These are phyloP conservation scores for Stigmatopora argus DNA, from an alignment of 2,113 vertebrate species.

Conservation along the genomic window DNA sequence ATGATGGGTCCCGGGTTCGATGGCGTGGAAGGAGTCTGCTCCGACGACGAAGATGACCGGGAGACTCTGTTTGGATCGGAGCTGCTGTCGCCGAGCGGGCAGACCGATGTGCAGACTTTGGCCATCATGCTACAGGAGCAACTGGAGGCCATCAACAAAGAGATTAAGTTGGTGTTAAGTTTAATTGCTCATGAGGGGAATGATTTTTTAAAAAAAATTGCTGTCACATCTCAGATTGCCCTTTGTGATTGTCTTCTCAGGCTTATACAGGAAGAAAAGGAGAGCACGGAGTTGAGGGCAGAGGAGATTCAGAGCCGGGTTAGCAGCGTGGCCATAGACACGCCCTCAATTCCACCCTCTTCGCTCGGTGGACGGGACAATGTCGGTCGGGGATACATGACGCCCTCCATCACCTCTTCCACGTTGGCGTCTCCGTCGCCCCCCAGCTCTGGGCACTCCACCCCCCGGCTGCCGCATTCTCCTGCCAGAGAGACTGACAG, in stretches of 20 bases:
- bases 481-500: conserved; percentile 81
- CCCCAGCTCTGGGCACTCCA: conserved; percentile 87
- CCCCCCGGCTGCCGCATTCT: conserved; percentile 82
- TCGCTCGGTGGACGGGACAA: conserved; percentile 69
- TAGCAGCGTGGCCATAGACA: conserved; percentile 80
- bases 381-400: conserved; percentile 76
- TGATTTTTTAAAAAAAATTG: neutral
- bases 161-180: conserved; percentile 79
- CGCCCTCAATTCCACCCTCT: conserved; percentile 71
- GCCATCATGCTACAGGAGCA: conserved; percentile 93
- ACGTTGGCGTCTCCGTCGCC: conserved; percentile 86
- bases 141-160: conserved; percentile 91
- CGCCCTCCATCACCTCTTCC: conserved; percentile 85
- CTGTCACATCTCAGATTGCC: neutral
- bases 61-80: conserved; percentile 83
- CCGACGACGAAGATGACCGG: conserved; percentile 83
- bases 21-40: conserved; percentile 74
- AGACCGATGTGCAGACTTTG: conserved; percentile 88
- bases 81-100: conserved; percentile 84
- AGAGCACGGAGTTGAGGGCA: conserved; percentile 84
- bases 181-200: neutral
- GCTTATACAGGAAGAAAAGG: conserved; percentile 90
- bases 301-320: conserved; percentile 89
- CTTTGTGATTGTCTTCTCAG: conserved; percentile 47
- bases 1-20: conserved; percentile 78